Evolutionary conservation across 2,797 vertebrate species (phyloP), one percentile per base, ranked within the genome.

Genomic region (Micromesistius poutassou): DNA sequence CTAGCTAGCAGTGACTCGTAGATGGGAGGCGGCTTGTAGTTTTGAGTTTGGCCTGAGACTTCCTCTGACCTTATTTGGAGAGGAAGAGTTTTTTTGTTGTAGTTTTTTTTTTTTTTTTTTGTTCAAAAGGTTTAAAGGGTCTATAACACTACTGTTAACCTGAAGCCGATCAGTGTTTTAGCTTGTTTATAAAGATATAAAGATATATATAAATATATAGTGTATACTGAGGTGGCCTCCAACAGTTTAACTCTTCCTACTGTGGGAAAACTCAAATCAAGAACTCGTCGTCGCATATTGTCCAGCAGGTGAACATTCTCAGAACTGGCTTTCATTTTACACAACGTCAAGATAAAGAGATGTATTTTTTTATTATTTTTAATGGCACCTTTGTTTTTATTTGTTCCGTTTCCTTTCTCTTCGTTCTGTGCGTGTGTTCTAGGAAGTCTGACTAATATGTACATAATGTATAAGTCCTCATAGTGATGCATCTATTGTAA

Each of bases 401-500:
- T 25, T 40, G 38, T 40, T 13, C 38, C 8, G 13, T 16, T 42
- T 3, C 4, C 12, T 16, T 13, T 42, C 40, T 42, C 12, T 55
- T 8, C 6, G n/a, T 9, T 70, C 5, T 70, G n/a, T 70, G 25
- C 30, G 7, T 30, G 66, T 25, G 12, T 25, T 50, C 14, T 55
- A 55, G 25, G 5, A 28, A 25, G 72, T 73, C 72, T 90, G 88
- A 93, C 92, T 92, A 93, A 92, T 91, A 78, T 93, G 92, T 93
- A 93, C 91, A 93, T 93, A 93, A 82, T 93, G 92, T 93, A 92
- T 92, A 92, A 92, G 91, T 92, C 88, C 85, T 88, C 81, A 92
- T 92, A 93, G 92, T 91, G 78, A 90, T 86, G 84, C 88, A 81
- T 90, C 84, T 92, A 92, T 93, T 93, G 92, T 92, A 93, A 93